Percentiles rank a stretch among this genome's conserved stretches.
Evolutionary conservation across 2,888 invertebrate genomes (phyloP).

Genomic region (Volucella bombylans): DNA sequence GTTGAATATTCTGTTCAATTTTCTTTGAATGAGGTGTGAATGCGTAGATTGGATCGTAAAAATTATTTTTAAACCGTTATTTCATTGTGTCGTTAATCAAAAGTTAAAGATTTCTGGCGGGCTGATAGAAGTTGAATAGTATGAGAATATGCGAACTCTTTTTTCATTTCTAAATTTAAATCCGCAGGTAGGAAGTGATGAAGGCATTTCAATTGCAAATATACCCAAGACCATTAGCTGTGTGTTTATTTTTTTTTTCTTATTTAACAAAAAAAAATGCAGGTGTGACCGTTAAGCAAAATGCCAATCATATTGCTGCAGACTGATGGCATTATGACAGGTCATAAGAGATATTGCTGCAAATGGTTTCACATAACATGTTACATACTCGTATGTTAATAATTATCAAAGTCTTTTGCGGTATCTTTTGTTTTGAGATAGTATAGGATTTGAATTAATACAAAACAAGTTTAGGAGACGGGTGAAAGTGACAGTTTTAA

Average conservation of each 20-base stretch:
- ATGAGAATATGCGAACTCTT: constrained; percentile 10
- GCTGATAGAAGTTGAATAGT: constrained; percentile 3
- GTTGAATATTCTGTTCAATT: constrained; percentile 28
- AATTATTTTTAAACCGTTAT: constrained; percentile 63
- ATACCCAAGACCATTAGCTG: constrained; percentile 29
- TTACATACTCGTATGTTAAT: background rate
- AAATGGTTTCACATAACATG: constrained; percentile 8
- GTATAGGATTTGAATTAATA: too few species aligned
- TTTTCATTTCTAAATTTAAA: constrained; percentile 4
- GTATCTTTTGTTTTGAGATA: background rate
- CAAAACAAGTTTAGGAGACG: too few species aligned
- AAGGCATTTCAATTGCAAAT: constrained; percentile 11
- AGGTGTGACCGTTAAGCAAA: constrained; percentile 45
- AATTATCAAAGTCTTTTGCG: background rate
- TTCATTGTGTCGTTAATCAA: constrained; percentile 50
- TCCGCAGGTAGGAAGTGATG: constrained; percentile 9
- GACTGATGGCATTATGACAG: constrained; percentile 18
- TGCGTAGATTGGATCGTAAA: constrained; percentile 50
- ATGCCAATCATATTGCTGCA: constrained; percentile 23
- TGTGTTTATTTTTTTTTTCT: background rate
- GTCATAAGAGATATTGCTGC: constrained; percentile 23
- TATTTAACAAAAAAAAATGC: constrained; percentile 7
- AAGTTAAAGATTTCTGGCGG: background rate
- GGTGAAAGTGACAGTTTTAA: too few species aligned
- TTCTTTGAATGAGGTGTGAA: constrained; percentile 34